These are phyloP conservation scores for Pristiophorus japonicus DNA, from an alignment of 2,113 vertebrate genomes.

Conservation along the genomic window DNA sequence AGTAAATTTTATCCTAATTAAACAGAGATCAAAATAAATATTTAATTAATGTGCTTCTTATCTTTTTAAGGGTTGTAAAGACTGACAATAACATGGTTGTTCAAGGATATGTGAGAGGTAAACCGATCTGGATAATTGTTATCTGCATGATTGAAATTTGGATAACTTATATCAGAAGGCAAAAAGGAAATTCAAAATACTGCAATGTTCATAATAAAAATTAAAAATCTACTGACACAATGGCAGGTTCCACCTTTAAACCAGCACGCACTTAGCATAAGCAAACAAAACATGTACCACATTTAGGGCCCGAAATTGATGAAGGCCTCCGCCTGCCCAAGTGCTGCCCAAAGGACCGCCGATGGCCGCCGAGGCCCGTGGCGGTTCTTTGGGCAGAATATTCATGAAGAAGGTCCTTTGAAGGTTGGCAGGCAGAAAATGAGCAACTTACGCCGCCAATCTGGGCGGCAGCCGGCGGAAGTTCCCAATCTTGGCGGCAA, in stretches of 20 bases:
- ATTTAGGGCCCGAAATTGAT: no score
- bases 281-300: not conserved
- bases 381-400: no score
- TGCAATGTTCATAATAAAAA: not conserved
- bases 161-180: not conserved
- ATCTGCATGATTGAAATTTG: not conserved
- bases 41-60: not conserved
- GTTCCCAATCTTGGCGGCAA: no score
- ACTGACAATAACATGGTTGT: not conserved
- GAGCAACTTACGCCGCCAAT: no score
- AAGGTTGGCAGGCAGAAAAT: no score
- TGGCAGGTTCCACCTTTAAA: not conserved
- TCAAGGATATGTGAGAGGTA: not conserved
- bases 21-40: not conserved
- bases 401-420: no score
- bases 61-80: not conserved
- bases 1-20: not conserved
- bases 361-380: no score
- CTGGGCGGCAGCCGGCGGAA: no score
- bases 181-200: not conserved
- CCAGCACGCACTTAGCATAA: not conserved
- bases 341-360: no score
- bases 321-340: no score
- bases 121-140: not conserved
- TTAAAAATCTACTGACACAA: not conserved